Evolutionary conservation across 2,113 vertebrate genomes (phyloP), one percentile per base, ranked within the genome.

Genomic region (Sarotherodon lohbergeri): DNA sequence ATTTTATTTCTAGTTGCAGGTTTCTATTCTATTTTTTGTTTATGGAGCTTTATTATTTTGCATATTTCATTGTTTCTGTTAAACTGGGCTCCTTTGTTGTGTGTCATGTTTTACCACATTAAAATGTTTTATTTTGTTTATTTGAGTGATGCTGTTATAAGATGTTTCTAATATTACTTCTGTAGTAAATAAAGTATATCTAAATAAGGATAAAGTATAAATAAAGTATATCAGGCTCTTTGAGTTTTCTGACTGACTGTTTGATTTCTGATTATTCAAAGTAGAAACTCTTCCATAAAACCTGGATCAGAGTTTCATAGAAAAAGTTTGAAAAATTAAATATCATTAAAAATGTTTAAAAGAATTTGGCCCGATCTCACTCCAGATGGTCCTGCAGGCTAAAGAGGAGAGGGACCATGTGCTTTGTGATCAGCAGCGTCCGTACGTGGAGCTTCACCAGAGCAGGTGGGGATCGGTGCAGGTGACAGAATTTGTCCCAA

Each of bases 391-490:
- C 61, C 19, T 39, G 19, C 10, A 3, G 29, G 61, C 6, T 68
- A 5, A 68, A 68, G 63, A n/a, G 34, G 11, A 13, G 63, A 11
- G 36, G 63, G 36, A 22, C 34, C 34, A 39, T 39, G 34, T n/a
- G 19, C 1, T 22, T 5, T 68, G 63, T 66, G 34, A 3, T 14
- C 6, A 68, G 3, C 63, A 22, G 63, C 11, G 0, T 68, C 3
- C 3, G 11, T 41, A 68, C n/a, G 12, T 22, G 36, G 36, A 41
- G n/a, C 19, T 68, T 14, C 63, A 24, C 14, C 19, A 0, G 4
- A 0, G 36, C 63, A n/a, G 32, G 5, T 0, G 34, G 29, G 16
- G 34, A 34, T 17, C 29, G 4, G 14, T 2, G 14, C 29, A 66
- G 34, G 0, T 41, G 34, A 41, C 63, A 68, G 19, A 13, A 3